These are phyloP conservation scores for Rhabdomys dilectus DNA, from an alignment of 2,113 vertebrate genomes.

Conservation along the genomic window DNA sequence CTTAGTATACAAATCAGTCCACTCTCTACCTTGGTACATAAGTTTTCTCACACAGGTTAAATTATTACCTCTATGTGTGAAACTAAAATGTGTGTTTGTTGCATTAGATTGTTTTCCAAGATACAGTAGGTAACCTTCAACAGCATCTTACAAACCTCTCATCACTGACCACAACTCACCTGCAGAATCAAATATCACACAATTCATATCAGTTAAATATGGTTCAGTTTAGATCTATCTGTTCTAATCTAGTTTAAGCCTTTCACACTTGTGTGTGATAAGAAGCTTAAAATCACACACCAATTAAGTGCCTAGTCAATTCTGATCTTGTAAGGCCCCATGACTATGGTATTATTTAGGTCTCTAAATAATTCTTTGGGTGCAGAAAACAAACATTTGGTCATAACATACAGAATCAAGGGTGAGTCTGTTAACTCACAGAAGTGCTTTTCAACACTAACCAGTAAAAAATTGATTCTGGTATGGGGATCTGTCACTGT, in stretches of 20 bases:
- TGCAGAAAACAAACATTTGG: conserved; percentile 35
- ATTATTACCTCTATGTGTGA: neutral
- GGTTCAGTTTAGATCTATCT: neutral
- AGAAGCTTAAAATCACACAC: neutral
- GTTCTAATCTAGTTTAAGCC: conserved; percentile 7
- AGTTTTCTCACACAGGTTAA: conserved; percentile 2
- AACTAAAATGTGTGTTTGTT: neutral
- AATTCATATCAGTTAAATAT: neutral
- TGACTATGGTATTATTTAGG: neutral
- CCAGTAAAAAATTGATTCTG: conserved; percentile 26
- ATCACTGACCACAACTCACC: neutral
- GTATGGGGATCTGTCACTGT: neutral
- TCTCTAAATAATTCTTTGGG: neutral
- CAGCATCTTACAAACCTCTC: neutral
- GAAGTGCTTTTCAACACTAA: neutral
- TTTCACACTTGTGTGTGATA: neutral
- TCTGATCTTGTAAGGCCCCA: neutral
- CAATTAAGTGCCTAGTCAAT: neutral
- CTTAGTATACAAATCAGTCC: neutral
- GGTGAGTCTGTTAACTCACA: neutral
- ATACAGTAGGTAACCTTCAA: neutral
- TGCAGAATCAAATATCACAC: neutral
- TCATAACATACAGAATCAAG: neutral
- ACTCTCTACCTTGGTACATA: neutral
- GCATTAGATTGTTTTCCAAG: neutral